Evolutionary conservation across 2,113 vertebrate species (phyloP), one percentile per base, ranked within the genome.

Genomic region (Aix galericulata): DNA sequence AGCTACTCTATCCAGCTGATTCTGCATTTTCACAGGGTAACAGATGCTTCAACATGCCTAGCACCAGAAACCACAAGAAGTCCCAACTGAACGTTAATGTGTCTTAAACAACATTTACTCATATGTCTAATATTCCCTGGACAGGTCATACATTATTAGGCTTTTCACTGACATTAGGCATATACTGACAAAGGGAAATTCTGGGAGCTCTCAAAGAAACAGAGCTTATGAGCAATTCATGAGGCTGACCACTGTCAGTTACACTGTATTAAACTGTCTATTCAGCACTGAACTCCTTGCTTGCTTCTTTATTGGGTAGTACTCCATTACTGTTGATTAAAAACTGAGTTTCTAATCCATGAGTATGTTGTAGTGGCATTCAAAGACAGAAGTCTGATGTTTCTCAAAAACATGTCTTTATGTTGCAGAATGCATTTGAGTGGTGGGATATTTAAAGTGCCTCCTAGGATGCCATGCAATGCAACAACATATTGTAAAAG

Each of bases 21-120:
- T 89, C 55, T 89, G 87, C 75, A 86, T 55, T 95, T 96, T 91
- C 82, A 91, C 50, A 68, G 42, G 29, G 73, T 75, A 94, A 66
- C 46, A 78, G 75, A 95, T 67, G 72, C 73, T 94, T 94, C 82
- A 83, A 80, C 56, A 77, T 34, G 89, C 34, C 67, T 71, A 91
- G 34, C 46, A 86, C 22, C 25, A 81, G 52, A 93, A 95, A 94
- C 91, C 89, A 90, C 85, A 95, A 92, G 78, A 89, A 93, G 46
- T 86, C 85, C 52, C 82, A 94, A 18, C 0, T 78, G 88, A 91
- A 91, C 64, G 46, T 52, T 88, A 94, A 81, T 55, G 36, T 67
- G 68, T 85, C 75, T 91, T 88, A 74, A 66, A 91, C 48, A 95
- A 62, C 64, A 74, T 86, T 95, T 91, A 86, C 52, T 95, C 82